A percentile compares a stretch with the other conserved stretches of the same genome.
phyloP scores from a whole-genome alignment of 2,113 vertebrate genomes.

The Cheilinus undulatus region DNA sequence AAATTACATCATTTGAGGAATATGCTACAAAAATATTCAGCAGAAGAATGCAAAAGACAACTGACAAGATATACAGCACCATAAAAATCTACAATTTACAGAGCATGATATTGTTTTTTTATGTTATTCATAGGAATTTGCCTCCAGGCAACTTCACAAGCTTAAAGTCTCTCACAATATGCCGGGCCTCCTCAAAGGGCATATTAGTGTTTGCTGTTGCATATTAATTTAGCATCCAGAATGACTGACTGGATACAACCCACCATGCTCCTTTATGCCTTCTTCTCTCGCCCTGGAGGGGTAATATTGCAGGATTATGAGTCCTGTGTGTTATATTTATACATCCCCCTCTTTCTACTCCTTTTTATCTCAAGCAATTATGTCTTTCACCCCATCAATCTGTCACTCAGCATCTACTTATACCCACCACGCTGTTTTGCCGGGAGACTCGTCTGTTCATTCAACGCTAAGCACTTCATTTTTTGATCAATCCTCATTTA shows the following conservation, averaged over 20 bases:
- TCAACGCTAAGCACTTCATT: conserved; percentile 44
- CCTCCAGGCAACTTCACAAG: conserved; percentile 51
- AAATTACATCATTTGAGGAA: conserved; percentile 18
- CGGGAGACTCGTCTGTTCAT: conserved; percentile 38
- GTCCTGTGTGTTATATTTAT: conserved; percentile 69
- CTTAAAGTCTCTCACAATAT: conserved; percentile 60
- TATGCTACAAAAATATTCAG: conserved; percentile 15
- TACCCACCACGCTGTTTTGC: conserved; percentile 26
- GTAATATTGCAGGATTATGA: conserved; percentile 71
- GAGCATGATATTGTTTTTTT: conserved; percentile 55
- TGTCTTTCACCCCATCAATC: conserved; percentile 69
- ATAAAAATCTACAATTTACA: conserved; percentile 42
- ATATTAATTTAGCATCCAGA: conserved; percentile 80
- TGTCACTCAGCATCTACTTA: conserved; percentile 69
- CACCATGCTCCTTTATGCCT: conserved; percentile 63
- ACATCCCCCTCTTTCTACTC: conserved; percentile 44
- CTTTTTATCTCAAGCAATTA: conserved; percentile 71
- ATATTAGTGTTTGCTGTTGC: conserved; percentile 80
- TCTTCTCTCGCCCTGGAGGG: conserved; percentile 57
- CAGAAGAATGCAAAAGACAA: conserved; percentile 3
- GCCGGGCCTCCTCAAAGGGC: conserved; percentile 72
- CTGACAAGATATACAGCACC: conserved; percentile 20
- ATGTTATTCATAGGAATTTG: conserved; percentile 67
- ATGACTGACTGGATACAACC: conserved; percentile 69
- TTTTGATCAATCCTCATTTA: conserved; percentile 52